phyloP scores from a whole-genome alignment of 2,113 vertebrate species.

The Glaucomys volans region DNA sequence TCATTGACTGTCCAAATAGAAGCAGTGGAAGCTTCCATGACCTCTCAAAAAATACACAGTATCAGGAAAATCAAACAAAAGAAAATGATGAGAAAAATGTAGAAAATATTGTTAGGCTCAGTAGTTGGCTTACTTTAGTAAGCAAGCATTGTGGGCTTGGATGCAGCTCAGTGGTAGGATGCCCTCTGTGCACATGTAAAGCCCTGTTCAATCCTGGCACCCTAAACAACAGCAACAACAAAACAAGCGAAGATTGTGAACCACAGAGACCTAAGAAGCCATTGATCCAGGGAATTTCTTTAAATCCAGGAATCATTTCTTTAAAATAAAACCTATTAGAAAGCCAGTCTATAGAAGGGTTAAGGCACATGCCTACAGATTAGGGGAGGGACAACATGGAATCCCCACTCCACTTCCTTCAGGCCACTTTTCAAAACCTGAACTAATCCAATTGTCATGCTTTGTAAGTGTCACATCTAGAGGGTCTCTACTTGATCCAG shows the following conservation, averaged over 20 bases:
- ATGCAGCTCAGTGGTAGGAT: background rate
- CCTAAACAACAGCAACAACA: background rate
- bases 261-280: background rate
- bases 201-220: background rate
- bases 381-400: background rate
- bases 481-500: background rate
- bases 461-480: background rate
- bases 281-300: background rate
- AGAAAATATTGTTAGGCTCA: constrained; percentile 29
- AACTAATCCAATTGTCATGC: background rate
- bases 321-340: background rate
- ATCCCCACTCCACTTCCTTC: background rate
- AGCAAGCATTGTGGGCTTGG: background rate
- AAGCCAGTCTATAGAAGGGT: background rate
- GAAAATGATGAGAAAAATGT: background rate
- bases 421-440: background rate
- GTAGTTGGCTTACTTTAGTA: background rate
- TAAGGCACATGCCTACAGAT: background rate
- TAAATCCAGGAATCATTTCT: background rate
- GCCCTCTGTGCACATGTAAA: background rate
- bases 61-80: background rate
- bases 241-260: background rate
- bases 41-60: background rate
- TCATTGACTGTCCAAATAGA: background rate
- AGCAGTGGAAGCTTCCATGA: background rate